phyloP scores from a whole-genome alignment of 2,113 vertebrate species.

The Triplophysa tibetana region DNA sequence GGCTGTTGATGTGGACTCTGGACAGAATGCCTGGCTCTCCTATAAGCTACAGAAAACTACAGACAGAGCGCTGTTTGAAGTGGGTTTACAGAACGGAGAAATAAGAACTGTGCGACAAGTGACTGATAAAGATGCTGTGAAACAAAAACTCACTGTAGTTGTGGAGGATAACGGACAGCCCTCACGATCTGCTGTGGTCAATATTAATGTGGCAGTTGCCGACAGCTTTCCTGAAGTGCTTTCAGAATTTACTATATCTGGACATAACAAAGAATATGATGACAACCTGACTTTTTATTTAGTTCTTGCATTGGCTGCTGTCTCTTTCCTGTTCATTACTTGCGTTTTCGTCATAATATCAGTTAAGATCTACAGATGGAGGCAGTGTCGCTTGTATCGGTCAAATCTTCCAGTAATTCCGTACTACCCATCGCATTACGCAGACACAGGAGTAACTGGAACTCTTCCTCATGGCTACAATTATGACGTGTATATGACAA shows the following conservation, averaged over 20 bases:
- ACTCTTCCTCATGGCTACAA: conserved; percentile 61
- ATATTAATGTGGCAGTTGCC: conserved; percentile 30
- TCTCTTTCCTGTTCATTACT: conserved; percentile 72
- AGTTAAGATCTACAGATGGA: conserved; percentile 64
- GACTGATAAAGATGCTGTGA: conserved; percentile 50
- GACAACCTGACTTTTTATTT: conserved; percentile 53
- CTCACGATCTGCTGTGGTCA: conserved; percentile 34
- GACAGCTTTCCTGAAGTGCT: too few species aligned
- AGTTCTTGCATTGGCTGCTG: conserved; percentile 60
- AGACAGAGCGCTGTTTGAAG: conserved; percentile 51
- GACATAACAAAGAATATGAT: conserved; percentile 48
- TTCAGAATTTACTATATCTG: conserved; percentile 9
- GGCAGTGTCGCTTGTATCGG: conserved; percentile 61
- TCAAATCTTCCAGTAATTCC: conserved; percentile 65
- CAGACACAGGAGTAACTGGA: conserved; percentile 65
- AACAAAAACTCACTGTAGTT: conserved; percentile 49
- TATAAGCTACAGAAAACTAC: conserved; percentile 50
- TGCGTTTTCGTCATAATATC: conserved; percentile 63
- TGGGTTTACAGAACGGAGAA: conserved; percentile 48
- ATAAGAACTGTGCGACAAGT: conserved; percentile 49
- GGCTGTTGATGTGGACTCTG: conserved; percentile 68
- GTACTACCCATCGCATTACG: conserved; percentile 68
- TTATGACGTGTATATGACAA: conserved; percentile 42
- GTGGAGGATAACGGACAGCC: conserved; percentile 51
- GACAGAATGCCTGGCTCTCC: conserved; percentile 57